A percentile compares a stretch with the other conserved stretches of the same genome.
Conservation (phyloP, 1,140 invertebrate genomes). For the Riptortus pedestris region DNA sequence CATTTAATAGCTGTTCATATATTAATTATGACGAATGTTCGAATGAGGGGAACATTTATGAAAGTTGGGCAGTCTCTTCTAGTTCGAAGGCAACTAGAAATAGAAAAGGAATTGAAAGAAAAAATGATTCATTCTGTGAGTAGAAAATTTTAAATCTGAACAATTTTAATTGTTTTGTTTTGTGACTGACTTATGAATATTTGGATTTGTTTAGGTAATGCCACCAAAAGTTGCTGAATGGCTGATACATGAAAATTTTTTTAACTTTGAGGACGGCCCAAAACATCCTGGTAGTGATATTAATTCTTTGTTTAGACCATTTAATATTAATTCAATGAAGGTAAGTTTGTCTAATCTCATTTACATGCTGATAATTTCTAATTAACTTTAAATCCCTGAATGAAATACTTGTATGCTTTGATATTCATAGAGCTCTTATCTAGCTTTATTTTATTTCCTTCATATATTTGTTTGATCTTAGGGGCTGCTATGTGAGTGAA, state of each 20-base stretch:
- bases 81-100: conserved; percentile 75
- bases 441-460: too few species aligned
- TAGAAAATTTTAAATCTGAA: conserved; percentile 2
- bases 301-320: conserved; percentile 75
- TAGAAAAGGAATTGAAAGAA: conserved; percentile 89
- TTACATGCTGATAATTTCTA: too few species aligned
- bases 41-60: conserved; percentile 91
- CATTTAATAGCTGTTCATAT: conserved; percentile 89
- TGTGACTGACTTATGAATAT: neutral
- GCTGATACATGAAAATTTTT: conserved; percentile 55
- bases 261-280: conserved; percentile 33
- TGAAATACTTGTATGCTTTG: too few species aligned
- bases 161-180: neutral
- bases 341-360: too few species aligned
- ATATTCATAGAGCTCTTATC: too few species aligned
- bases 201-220: conserved; percentile 55
- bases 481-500: too few species aligned
- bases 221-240: conserved; percentile 81
- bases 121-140: conserved; percentile 84
- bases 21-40: conserved; percentile 80
- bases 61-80: conserved; percentile 87
- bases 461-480: too few species aligned
- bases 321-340: conserved; percentile 91
- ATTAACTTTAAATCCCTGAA: too few species aligned
- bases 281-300: conserved; percentile 45